phyloP scores from a whole-genome alignment of 2,888 invertebrate genomes.

The Euzophera pinguis region DNA sequence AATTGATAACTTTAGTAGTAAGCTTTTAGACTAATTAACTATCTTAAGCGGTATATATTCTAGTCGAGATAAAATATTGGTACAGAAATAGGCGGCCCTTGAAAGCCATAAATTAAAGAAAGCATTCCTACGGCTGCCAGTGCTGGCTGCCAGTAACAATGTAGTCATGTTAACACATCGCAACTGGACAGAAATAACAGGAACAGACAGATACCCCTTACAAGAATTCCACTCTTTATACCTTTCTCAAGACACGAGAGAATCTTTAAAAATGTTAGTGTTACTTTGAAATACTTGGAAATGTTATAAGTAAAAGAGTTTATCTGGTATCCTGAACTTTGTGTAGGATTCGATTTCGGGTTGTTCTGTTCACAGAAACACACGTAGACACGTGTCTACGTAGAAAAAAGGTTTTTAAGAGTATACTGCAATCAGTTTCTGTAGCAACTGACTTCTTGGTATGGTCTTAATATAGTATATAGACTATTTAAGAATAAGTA shows the following conservation, averaged over 20 bases:
- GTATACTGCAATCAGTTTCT: no score
- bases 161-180: slow-evolving; percentile 45
- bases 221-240: not conserved
- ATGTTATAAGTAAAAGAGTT: no score
- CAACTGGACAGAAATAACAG: slow-evolving; percentile 47
- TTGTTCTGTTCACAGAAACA: no score
- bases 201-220: slow-evolving; percentile 27
- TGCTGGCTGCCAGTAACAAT: slow-evolving; percentile 41
- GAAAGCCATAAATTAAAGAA: slow-evolving; percentile 46
- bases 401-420: no score
- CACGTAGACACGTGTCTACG: no score
- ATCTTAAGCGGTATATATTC: slow-evolving; percentile 46
- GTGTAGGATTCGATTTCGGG: no score
- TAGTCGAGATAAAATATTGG: slow-evolving; percentile 21
- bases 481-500: not conserved
- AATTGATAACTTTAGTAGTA: slow-evolving; percentile 54
- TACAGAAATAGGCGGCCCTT: slow-evolving; percentile 40
- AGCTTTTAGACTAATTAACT: slow-evolving; percentile 58
- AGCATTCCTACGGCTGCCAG: slow-evolving; percentile 35
- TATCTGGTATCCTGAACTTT: no score
- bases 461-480: no score
- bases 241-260: not conserved
- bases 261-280: no score
- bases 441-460: no score
- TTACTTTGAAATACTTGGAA: no score